Conservation (phyloP, 2,797 vertebrate genomes). For the Microctenopoma stevenorrisi region DNA sequence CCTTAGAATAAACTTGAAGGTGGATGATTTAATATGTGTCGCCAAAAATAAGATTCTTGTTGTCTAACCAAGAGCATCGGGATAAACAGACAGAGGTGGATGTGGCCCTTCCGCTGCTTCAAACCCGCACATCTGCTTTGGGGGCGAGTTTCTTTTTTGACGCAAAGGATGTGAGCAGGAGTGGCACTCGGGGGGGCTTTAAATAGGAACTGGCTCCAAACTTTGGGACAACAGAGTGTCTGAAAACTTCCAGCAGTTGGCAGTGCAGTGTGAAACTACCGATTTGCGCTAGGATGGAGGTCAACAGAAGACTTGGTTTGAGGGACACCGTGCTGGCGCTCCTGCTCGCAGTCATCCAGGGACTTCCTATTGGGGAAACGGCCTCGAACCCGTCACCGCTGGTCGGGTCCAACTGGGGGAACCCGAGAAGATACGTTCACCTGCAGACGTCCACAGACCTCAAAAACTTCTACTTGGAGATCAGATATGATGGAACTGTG, state of each 20-base stretch:
- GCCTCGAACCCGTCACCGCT: constrained; percentile 89
- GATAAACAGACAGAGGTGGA: constrained; percentile 80
- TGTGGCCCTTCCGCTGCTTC: constrained; percentile 79
- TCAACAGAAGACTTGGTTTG: constrained; percentile 55
- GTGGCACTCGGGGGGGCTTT: constrained; percentile 82
- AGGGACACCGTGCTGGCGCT: constrained; percentile 75
- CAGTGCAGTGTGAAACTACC: constrained; percentile 38
- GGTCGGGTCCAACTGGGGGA: constrained; percentile 89
- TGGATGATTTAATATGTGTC: constrained; percentile 55
- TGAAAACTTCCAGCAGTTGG: constrained; percentile 51
- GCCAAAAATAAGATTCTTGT: constrained; percentile 70
- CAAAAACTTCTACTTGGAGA: constrained; percentile 94
- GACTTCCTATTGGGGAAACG: constrained; percentile 65
- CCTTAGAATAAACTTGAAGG: constrained; percentile 34
- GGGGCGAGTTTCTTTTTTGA: constrained; percentile 79
- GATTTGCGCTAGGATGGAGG: constrained; percentile 62
- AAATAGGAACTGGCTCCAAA: constrained; percentile 80
- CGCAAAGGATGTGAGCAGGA: constrained; percentile 82
- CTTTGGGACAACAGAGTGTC: constrained; percentile 74
- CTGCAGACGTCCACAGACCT: constrained; percentile 91
- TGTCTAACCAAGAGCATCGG: constrained; percentile 66
- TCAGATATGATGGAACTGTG: constrained; percentile 88
- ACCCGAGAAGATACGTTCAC: constrained; percentile 87
- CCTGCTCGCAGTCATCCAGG: constrained; percentile 76
- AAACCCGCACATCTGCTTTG: constrained; percentile 81